These are phyloP conservation scores for Rhagium mordax DNA, from an alignment of 2,888 invertebrate genomes.

Conservation along the genomic window DNA sequence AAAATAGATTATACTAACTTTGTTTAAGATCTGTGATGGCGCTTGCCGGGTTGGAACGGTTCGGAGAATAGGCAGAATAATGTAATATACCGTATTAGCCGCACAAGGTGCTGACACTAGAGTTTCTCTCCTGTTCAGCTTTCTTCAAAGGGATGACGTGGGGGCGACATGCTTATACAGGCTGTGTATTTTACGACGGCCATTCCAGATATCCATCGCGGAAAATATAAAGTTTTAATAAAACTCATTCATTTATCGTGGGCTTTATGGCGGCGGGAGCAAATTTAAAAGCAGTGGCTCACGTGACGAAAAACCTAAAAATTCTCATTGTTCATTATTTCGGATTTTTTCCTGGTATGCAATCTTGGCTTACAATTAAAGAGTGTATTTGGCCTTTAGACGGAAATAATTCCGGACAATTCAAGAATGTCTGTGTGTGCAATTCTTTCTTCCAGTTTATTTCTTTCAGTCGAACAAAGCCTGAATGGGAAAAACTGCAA, in stretches of 20 bases:
- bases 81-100: constrained; percentile 2
- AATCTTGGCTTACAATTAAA: no score
- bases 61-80: constrained; percentile 31
- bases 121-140: background rate
- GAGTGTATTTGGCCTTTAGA: background rate
- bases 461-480: constrained; percentile 13
- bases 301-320: no score
- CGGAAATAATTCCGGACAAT: background rate
- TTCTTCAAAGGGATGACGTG: background rate
- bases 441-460: constrained; percentile 17
- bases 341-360: no score
- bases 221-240: no score
- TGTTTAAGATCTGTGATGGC: constrained; percentile 44
- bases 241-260: no score
- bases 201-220: no score
- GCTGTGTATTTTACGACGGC: no score
- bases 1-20: constrained; percentile 50
- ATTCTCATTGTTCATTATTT: no score
- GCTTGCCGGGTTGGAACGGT: constrained; percentile 26
- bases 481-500: constrained; percentile 18
- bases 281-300: no score
- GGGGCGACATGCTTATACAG: no score
- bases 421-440: background rate
- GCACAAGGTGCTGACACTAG: background rate
- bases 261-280: no score